These are phyloP conservation scores for Geococcyx californianus DNA, from an alignment of 2,113 vertebrate species.

Conservation along the genomic window DNA sequence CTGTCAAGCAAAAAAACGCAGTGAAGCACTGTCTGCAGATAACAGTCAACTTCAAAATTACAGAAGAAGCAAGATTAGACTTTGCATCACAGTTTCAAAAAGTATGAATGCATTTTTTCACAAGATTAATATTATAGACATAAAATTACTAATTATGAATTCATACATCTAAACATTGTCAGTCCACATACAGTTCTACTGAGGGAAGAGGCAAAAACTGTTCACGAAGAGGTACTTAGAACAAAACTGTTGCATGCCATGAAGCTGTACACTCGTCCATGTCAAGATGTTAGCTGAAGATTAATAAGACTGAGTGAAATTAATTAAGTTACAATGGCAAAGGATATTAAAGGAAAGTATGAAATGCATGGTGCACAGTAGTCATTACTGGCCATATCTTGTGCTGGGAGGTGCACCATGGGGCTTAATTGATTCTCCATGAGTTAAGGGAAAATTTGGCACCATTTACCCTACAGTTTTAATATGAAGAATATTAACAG, in stretches of 20 bases:
- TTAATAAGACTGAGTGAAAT: background rate
- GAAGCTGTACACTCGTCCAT: background rate
- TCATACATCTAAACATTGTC: background rate
- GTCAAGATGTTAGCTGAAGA: slow-evolving; percentile 38
- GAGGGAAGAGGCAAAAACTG: background rate
- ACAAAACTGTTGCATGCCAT: background rate
- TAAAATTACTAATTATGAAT: background rate
- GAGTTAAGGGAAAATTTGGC: background rate
- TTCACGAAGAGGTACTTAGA: background rate
- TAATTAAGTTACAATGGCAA: slow-evolving; percentile 36
- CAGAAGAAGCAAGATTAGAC: background rate
- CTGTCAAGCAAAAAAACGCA: background rate
- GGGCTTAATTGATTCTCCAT: background rate
- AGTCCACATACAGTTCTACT: background rate
- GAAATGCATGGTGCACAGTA: background rate
- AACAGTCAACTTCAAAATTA: background rate
- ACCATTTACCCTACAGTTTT: background rate
- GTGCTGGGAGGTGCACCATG: background rate
- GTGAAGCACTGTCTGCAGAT: background rate
- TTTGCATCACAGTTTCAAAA: background rate
- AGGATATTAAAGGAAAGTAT: slow-evolving; percentile 15
- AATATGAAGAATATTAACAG: background rate
- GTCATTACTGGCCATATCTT: background rate
- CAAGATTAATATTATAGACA: background rate
- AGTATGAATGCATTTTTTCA: background rate